phyloP scores from a whole-genome alignment of 1,140 invertebrate genomes.

The Anastatus disparis region DNA sequence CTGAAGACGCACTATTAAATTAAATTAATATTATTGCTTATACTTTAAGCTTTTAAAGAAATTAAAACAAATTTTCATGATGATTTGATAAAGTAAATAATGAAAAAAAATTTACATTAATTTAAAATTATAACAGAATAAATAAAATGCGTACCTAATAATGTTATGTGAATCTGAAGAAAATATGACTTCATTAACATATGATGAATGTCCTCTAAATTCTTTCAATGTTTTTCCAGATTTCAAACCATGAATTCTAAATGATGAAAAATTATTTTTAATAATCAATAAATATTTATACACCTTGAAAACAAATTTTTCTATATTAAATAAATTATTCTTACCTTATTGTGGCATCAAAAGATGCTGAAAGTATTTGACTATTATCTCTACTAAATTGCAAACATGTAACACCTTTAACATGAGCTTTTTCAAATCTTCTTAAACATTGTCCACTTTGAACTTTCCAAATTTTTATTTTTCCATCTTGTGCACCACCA shows the following conservation, averaged over 20 bases:
- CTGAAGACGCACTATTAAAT: conserved; percentile 85
- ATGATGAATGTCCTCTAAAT: conserved; percentile 95
- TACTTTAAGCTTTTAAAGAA: too few species aligned
- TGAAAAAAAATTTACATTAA: too few species aligned
- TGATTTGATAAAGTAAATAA: too few species aligned
- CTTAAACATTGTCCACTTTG: conserved; percentile 94
- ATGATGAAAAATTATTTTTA: too few species aligned
- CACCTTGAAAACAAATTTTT: too few species aligned
- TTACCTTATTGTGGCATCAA: conserved; percentile 92
- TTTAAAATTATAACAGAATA: too few species aligned
- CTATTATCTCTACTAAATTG: conserved; percentile 97
- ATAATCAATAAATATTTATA: too few species aligned
- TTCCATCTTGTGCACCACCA: conserved; percentile 92
- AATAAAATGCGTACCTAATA: conserved; percentile 71
- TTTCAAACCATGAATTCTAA: conserved; percentile 96
- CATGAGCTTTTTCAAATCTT: conserved; percentile 95
- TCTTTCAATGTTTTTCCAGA: conserved; percentile 99
- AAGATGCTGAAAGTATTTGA: conserved; percentile 95
- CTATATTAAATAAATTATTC: not conserved
- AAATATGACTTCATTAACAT: conserved; percentile 97
- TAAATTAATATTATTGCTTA: conserved; percentile 4
- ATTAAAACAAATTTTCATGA: too few species aligned
- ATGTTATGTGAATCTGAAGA: conserved; percentile 92
- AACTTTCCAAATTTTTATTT: conserved; percentile 97
- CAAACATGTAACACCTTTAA: conserved; percentile 96